Evolutionary conservation across 2,888 invertebrate genomes (phyloP).

Genomic region (Leistus spinibarbis): DNA sequence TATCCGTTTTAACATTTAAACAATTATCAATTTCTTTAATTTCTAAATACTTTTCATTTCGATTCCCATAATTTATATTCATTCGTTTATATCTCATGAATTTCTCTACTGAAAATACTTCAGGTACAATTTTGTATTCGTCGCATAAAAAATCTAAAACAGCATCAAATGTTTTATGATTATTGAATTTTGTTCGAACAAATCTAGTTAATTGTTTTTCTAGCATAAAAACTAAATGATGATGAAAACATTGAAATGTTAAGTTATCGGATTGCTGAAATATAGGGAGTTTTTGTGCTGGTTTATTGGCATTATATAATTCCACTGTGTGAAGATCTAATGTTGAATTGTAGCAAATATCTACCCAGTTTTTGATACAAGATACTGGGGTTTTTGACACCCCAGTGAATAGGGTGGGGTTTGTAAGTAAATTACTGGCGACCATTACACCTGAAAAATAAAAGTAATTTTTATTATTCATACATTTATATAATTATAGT

Average conservation of each 20-base stretch:
- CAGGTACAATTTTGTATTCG: constrained; percentile 61
- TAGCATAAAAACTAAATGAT: constrained; percentile 96
- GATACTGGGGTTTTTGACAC: constrained; percentile 69
- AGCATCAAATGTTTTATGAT: constrained; percentile 68
- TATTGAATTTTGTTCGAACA: constrained; percentile 80
- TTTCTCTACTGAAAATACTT: constrained; percentile 47
- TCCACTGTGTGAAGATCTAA: constrained; percentile 45
- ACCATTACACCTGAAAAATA: constrained; percentile 77
- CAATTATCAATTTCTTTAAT: constrained; percentile 43
- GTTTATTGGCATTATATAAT: constrained; percentile 14
- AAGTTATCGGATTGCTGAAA: constrained; percentile 62
- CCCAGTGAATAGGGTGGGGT: constrained; percentile 89
- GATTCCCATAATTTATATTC: constrained; percentile 47
- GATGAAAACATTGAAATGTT: constrained; percentile 88
- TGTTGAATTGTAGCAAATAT: constrained; percentile 65
- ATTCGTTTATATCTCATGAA: constrained; percentile 46
- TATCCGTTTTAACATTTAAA: constrained; percentile 27
- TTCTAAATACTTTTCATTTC: constrained; percentile 46
- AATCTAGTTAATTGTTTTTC: constrained; percentile 77
- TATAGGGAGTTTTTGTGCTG: constrained; percentile 42
- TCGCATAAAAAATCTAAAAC: constrained; percentile 74
- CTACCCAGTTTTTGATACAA: constrained; percentile 84
- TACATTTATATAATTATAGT: no score
- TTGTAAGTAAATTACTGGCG: constrained; percentile 87
- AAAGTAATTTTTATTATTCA: background rate